These are phyloP conservation scores for Anthopleura xanthogrammica DNA, from an alignment of 92 coral and sea anemone genomes.

Conservation along the genomic window DNA sequence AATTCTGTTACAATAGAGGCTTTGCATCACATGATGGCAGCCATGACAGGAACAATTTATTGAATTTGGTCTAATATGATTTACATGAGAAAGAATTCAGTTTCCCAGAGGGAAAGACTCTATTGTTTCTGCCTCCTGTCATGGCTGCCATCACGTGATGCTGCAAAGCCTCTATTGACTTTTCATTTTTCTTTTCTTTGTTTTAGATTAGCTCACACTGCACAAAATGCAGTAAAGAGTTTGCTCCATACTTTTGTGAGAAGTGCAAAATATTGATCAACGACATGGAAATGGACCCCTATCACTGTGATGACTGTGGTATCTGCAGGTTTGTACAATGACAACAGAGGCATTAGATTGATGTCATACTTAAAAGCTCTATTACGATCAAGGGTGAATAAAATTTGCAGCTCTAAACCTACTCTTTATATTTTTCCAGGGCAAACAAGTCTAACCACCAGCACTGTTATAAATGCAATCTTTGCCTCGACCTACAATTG, in stretches of 20 bases:
- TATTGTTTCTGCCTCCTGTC: too few relatives aligned
- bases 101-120: too few relatives aligned
- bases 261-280: conserved; percentile 21
- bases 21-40: too few relatives aligned
- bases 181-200: not conserved
- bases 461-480: conserved; percentile 26
- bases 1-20: not conserved
- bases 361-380: too few relatives aligned
- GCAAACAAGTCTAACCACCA: conserved; percentile 5
- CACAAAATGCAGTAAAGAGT: conserved; percentile 2
- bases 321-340: conserved; percentile 23
- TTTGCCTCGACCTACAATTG: conserved; percentile 20
- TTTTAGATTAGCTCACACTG: conserved; percentile 2
- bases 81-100: too few relatives aligned
- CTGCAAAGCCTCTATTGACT: not conserved
- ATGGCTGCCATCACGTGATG: too few relatives aligned
- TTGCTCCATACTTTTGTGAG: conserved; percentile 27
- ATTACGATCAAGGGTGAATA: too few relatives aligned
- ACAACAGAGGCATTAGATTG: too few relatives aligned
- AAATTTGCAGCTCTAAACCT: not conserved
- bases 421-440: not conserved
- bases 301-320: conserved; percentile 36
- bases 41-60: too few relatives aligned
- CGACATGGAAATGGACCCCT: conserved; percentile 21
- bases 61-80: too few relatives aligned